phyloP scores from a whole-genome alignment of 2,888 invertebrate genomes.

The Platycheirus rosarum region DNA sequence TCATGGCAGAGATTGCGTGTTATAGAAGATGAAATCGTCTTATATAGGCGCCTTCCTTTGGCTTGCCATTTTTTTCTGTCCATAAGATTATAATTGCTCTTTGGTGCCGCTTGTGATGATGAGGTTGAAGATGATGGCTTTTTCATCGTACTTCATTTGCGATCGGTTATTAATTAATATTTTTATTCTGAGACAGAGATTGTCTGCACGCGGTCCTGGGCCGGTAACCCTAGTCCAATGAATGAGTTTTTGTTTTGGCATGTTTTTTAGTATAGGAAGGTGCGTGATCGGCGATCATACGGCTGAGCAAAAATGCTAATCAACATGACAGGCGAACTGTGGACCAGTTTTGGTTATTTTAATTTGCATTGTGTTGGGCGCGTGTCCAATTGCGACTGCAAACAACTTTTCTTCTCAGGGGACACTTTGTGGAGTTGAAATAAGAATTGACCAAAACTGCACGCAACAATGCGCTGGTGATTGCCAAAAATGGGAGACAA shows the following conservation, averaged over 20 bases:
- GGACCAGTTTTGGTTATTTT: slow-evolving; percentile 23
- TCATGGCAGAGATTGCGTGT: slow-evolving; percentile 56
- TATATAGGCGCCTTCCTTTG: slow-evolving; percentile 56
- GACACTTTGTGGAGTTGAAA: slow-evolving; percentile 15
- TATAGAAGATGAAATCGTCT: slow-evolving; percentile 48
- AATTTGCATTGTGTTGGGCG: slow-evolving; percentile 59
- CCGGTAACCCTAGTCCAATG: background rate
- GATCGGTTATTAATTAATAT: slow-evolving; percentile 70
- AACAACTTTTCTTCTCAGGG: slow-evolving; percentile 53
- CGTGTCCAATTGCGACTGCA: slow-evolving; percentile 48
- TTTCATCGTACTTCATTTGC: slow-evolving; percentile 63
- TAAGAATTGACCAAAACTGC: slow-evolving; percentile 29
- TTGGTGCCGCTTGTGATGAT: slow-evolving; percentile 41
- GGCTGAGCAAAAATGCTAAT: slow-evolving; percentile 40
- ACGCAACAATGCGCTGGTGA: slow-evolving; percentile 36
- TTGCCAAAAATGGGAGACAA: slow-evolving; percentile 68
- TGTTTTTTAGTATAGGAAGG: slow-evolving; percentile 10
- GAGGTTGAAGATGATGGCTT: slow-evolving; percentile 51
- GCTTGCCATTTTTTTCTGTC: slow-evolving; percentile 61
- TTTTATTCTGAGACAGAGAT: slow-evolving; percentile 41
- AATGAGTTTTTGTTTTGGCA: slow-evolving; percentile 7
- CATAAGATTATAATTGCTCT: slow-evolving; percentile 70
- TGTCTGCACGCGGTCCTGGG: slow-evolving; percentile 35
- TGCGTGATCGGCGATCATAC: slow-evolving; percentile 34
- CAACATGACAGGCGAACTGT: slow-evolving; percentile 29